Conservation (phyloP, 2,888 invertebrate species). For the Neuroscelio doddi region DNA sequence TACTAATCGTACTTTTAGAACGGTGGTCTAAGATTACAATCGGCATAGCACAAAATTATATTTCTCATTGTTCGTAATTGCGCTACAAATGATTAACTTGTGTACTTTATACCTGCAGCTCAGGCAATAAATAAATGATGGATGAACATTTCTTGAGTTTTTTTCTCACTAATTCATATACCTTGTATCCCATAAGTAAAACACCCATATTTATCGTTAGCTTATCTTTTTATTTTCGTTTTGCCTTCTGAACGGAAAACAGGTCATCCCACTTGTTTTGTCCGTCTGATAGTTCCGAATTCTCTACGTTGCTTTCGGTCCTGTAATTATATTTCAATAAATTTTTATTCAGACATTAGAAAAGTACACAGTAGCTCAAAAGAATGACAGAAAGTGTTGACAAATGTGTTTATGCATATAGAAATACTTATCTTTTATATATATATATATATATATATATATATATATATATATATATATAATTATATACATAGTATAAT, state of each 20-base stretch:
- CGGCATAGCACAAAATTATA: slow-evolving; percentile 11
- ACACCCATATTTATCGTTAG: slow-evolving; percentile 15
- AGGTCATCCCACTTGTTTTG: slow-evolving; percentile 18
- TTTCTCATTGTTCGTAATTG: slow-evolving; percentile 17
- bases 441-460: too few species aligned
- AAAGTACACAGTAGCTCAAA: neutral
- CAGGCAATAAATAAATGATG: slow-evolving; percentile 28
- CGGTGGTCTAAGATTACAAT: slow-evolving; percentile 13
- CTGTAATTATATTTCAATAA: slow-evolving; percentile 41
- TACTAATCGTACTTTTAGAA: slow-evolving; percentile 15
- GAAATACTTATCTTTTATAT: too few species aligned
- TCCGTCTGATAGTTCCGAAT: slow-evolving; percentile 30
- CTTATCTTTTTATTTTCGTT: slow-evolving; percentile 19
- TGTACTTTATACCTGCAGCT: slow-evolving; percentile 25
- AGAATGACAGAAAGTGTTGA: too few species aligned
- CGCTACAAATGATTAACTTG: slow-evolving; percentile 26
- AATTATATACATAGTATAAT: too few species aligned
- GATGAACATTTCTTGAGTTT: slow-evolving; percentile 1
- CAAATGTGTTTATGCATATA: too few species aligned
- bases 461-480: too few species aligned
- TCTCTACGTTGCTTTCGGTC: slow-evolving; percentile 36
- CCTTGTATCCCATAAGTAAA: slow-evolving; percentile 23
- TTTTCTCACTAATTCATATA: slow-evolving; percentile 13
- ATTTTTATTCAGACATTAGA: slow-evolving; percentile 24
- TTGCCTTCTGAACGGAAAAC: slow-evolving; percentile 36